Percentiles rank a stretch among this genome's conserved stretches.
Conservation (phyloP, 2,797 vertebrate genomes). For the Antennarius maculatus region DNA sequence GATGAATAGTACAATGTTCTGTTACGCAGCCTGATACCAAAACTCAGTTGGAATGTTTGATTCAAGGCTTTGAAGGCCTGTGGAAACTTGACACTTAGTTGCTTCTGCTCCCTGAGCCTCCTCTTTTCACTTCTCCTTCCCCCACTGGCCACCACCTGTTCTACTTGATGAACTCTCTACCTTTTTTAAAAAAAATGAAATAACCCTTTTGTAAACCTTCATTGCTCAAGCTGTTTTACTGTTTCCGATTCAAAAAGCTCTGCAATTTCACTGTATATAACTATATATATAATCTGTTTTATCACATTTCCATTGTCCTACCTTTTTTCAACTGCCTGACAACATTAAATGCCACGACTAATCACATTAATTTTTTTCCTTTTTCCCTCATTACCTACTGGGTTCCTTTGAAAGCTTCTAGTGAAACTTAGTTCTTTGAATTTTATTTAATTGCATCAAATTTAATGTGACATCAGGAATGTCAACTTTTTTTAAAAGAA, state of each 20-base stretch:
- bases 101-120: slow-evolving; percentile 47
- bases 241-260: slow-evolving; percentile 15
- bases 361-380: slow-evolving; percentile 22
- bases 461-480: slow-evolving; percentile 20
- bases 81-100: slow-evolving; percentile 72
- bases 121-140: slow-evolving; percentile 33
- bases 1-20: slow-evolving; percentile 24
- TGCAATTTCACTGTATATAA: slow-evolving; percentile 26
- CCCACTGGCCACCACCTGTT: slow-evolving; percentile 70
- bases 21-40: slow-evolving; percentile 33
- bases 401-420: slow-evolving; percentile 13
- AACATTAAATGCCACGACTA: slow-evolving; percentile 43
- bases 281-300: background rate
- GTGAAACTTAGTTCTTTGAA: slow-evolving; percentile 4
- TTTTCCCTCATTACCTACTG: background rate
- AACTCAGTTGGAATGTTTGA: slow-evolving; percentile 64
- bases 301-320: slow-evolving; percentile 48
- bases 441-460: too few relatives aligned
- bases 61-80: slow-evolving; percentile 59
- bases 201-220: slow-evolving; percentile 36
- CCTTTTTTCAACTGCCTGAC: slow-evolving; percentile 38
- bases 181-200: slow-evolving; percentile 50
- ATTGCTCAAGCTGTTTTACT: slow-evolving; percentile 35
- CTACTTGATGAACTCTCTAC: slow-evolving; percentile 33
- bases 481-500: background rate